Percentiles rank a stretch among this genome's conserved stretches.
These are phyloP conservation scores for Stictocephala bisonia DNA, from an alignment of 2,888 invertebrate species.

Conservation along the genomic window DNA sequence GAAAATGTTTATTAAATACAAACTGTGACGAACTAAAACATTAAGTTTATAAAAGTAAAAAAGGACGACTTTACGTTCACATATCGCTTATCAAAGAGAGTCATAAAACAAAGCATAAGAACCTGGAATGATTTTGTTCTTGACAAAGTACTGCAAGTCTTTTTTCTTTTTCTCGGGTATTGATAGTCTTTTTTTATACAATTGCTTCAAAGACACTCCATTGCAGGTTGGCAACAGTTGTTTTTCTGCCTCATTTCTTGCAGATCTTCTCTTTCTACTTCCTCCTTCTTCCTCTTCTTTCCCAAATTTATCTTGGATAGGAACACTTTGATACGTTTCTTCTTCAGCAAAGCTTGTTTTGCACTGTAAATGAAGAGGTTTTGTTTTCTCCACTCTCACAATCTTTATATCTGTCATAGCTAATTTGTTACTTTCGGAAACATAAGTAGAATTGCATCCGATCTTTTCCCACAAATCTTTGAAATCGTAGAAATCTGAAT, in stretches of 20 bases:
- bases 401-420: constrained; percentile 34
- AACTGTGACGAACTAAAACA: too few relatives aligned
- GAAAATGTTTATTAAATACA: too few relatives aligned
- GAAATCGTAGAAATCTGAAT: constrained; percentile 56
- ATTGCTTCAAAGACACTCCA: not conserved
- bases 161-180: constrained; percentile 40
- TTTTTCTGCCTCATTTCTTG: too few relatives aligned
- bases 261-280: constrained; percentile 11
- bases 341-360: constrained; percentile 25
- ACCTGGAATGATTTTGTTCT: constrained; percentile 36
- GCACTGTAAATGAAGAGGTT: constrained; percentile 22
- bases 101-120: constrained; percentile 37
- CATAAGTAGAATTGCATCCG: not conserved
- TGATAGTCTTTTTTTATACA: constrained; percentile 10
- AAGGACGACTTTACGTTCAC: constrained; percentile 2
- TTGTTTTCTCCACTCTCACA: constrained; percentile 36
- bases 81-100: constrained; percentile 21
- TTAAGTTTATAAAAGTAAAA: constrained; percentile 23
- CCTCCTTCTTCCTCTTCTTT: constrained; percentile 10
- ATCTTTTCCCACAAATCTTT: constrained; percentile 53
- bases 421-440: constrained; percentile 3
- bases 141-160: constrained; percentile 34
- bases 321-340: constrained; percentile 25
- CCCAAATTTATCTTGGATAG: constrained; percentile 21
- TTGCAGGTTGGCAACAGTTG: not conserved